These are phyloP conservation scores for Cyaniris semiargus DNA, from an alignment of 2,888 invertebrate genomes.

Conservation along the genomic window DNA sequence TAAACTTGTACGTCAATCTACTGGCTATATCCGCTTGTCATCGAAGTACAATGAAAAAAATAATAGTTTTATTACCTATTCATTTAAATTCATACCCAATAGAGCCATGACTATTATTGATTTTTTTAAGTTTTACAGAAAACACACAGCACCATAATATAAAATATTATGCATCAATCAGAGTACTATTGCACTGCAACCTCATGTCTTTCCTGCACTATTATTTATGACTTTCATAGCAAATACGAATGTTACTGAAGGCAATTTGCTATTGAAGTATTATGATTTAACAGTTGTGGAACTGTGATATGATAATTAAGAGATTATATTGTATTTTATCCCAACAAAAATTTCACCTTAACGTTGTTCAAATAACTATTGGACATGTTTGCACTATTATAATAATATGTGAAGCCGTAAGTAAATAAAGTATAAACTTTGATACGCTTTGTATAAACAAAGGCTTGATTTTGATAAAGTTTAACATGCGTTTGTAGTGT, in stretches of 20 bases:
- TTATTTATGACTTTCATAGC: no score
- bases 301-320: background rate
- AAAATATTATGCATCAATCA: no score
- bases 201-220: no score
- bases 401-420: background rate
- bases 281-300: no score
- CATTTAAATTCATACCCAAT: no score
- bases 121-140: no score
- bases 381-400: background rate
- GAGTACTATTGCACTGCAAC: no score
- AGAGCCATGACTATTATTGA: background rate
- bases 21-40: background rate
- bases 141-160: no score
- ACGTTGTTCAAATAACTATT: background rate
- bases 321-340: background rate
- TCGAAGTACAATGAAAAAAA: background rate
- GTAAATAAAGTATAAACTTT: background rate
- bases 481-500: constrained; percentile 11
- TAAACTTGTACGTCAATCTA: background rate
- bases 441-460: background rate
- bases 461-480: constrained; percentile 24
- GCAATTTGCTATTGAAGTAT: no score
- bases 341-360: background rate
- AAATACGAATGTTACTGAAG: no score
- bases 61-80: background rate